Evolutionary conservation across 2,797 vertebrate genomes (phyloP).

Genomic region (Tokudaia muenninki): DNA sequence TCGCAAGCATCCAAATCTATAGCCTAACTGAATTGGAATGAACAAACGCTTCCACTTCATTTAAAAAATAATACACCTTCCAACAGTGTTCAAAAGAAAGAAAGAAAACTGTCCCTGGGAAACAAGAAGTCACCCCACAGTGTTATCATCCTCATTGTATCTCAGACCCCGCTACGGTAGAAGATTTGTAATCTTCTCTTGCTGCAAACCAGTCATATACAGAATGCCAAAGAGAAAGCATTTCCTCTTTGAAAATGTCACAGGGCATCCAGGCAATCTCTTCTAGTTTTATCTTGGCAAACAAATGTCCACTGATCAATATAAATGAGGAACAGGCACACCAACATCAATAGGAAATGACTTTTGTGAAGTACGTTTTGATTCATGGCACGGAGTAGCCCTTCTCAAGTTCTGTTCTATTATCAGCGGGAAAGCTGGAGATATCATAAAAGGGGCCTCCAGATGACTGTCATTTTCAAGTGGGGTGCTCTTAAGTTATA

Average conservation of each 20-base stretch:
- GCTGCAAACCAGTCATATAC: constrained; percentile 29
- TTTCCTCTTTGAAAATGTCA: constrained; percentile 78
- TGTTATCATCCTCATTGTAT: background rate
- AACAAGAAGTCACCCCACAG: constrained; percentile 2
- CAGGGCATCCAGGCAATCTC: constrained; percentile 64
- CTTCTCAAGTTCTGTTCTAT: constrained; percentile 64
- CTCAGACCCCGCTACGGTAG: background rate
- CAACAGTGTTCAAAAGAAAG: background rate
- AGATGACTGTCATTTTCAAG: constrained; percentile 79
- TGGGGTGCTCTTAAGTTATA: constrained; percentile 77
- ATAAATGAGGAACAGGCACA: constrained; percentile 70
- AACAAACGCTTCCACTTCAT: background rate
- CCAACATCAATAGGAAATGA: constrained; percentile 70
- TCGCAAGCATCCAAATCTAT: background rate
- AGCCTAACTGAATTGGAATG: constrained; percentile 12
- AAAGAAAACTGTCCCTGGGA: background rate
- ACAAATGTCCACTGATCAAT: constrained; percentile 79
- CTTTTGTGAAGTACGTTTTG: constrained; percentile 69
- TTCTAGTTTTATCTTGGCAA: constrained; percentile 76
- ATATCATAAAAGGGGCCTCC: constrained; percentile 74
- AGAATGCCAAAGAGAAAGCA: constrained; percentile 33
- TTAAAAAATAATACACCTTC: background rate
- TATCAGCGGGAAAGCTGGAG: constrained; percentile 66
- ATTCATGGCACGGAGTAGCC: constrained; percentile 51
- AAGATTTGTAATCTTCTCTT: constrained; percentile 39